Evolutionary conservation across 2,113 vertebrate genomes (phyloP).

Genomic region (Chaetodon trifascialis): DNA sequence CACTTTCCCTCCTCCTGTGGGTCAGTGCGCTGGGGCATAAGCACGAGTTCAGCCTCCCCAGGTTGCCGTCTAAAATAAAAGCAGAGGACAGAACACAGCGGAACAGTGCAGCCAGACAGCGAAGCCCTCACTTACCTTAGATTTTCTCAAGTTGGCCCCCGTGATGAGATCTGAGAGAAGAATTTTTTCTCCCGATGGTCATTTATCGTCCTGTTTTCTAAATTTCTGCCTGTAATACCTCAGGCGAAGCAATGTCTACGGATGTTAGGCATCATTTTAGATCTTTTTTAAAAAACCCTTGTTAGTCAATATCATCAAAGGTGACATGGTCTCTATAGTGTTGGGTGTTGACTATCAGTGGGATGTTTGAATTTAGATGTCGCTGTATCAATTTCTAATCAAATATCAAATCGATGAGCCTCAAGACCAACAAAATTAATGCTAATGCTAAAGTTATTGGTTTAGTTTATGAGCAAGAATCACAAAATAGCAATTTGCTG

Average conservation of each 20-base stretch:
- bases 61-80: constrained; percentile 39
- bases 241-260: not conserved
- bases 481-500: not conserved
- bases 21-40: constrained; percentile 49
- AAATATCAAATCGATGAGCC: not conserved
- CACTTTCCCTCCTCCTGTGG: constrained; percentile 49
- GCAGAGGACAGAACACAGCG: not conserved
- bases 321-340: not conserved
- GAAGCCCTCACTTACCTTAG: constrained; percentile 10
- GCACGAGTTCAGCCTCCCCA: constrained; percentile 49
- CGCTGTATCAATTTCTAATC: not conserved
- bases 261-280: not conserved
- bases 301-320: not conserved
- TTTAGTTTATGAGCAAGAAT: not conserved
- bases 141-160: constrained; percentile 9
- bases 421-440: not conserved
- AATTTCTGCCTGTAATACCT: not conserved
- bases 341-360: not conserved
- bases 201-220: not conserved
- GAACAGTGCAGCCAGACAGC: constrained; percentile 7
- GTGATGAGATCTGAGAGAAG: constrained; percentile 19
- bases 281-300: not conserved
- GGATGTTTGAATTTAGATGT: not conserved
- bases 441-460: not conserved
- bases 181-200: not conserved